Evolutionary conservation across 2,113 vertebrate genomes (phyloP), one percentile per base, ranked within the genome.

Genomic region (Athene cunicularia): DNA sequence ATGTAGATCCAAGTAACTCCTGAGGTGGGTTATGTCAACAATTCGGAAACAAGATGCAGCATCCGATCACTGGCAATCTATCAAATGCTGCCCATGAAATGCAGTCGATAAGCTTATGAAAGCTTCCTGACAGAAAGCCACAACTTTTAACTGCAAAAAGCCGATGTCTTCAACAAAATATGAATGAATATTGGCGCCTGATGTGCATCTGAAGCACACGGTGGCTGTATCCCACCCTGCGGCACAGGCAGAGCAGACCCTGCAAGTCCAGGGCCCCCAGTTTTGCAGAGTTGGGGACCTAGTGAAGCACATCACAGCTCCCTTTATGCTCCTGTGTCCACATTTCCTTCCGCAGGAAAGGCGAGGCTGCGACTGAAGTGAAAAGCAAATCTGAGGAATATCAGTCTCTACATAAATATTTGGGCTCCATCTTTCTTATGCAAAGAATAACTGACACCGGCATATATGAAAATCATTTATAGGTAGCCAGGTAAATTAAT

Each of bases 21-120:
- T 81, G 72, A 79, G 64, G 28, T 43, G 37, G 21, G 35, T 59
- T 82, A 52, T 32, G 33, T 53, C 80, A 96, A 83, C 68, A 88
- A 21, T 18, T 70, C 0, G 0, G 72, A 94, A 92, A 47, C 14
- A 35, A 62, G 49, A 87, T 3, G 43, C 32, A 79, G 23, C 24
- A 28, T 43, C 52, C 0, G 0, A 64, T 18, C 0, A 0, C 9
- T 75, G 76, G 86, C 70, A 49, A 14, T 0, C 4, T 1, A 41
- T 18, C 60, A 49, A 75, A 73, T 1, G 0, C 80, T 49, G 68
- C 33, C 86, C 47, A 3, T 4, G 28, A 75, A 60, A 32, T 0
- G 20, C 43, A 71, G 88, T 49, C 27, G 5, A 79, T 68, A 32
- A 66, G 18, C 33, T 76, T 12, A 43, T 23, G 52, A 77, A 93